These are phyloP conservation scores for Nemoura dubitans DNA, from an alignment of 2,888 invertebrate species.

Conservation along the genomic window DNA sequence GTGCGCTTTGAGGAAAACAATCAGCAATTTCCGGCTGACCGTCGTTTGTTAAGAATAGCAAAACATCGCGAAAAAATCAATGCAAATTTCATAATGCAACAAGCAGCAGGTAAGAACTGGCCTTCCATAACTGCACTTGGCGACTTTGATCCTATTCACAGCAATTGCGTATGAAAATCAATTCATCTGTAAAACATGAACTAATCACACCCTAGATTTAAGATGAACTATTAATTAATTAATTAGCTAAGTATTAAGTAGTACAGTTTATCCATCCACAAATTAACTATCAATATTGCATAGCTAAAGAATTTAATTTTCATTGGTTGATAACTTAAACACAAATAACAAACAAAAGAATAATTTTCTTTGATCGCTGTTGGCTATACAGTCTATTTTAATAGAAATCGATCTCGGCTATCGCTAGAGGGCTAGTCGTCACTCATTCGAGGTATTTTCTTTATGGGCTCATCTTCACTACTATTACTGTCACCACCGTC, in stretches of 20 bases:
- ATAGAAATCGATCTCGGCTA: background rate
- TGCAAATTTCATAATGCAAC: background rate
- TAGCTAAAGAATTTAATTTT: background rate
- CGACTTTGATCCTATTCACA: background rate
- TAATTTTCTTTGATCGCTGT: background rate
- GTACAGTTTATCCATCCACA: background rate
- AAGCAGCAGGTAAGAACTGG: background rate
- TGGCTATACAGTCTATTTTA: background rate
- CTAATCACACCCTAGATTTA: background rate
- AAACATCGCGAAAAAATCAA: background rate
- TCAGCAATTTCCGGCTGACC: background rate
- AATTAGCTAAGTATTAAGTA: background rate
- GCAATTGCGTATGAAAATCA: background rate
- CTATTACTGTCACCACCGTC: slow-evolving; percentile 1
- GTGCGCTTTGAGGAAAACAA: background rate
- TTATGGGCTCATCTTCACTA: slow-evolving; percentile 7
- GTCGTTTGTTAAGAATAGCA: background rate
- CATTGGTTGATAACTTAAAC: background rate
- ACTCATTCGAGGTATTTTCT: slow-evolving; percentile 34
- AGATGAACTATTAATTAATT: background rate
- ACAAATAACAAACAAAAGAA: slow-evolving; percentile 15
- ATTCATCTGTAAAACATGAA: background rate
- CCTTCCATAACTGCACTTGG: background rate
- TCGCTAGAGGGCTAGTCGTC: background rate
- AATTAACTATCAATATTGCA: background rate